Percentiles rank a stretch among this genome's conserved stretches.
Evolutionary conservation across 2,113 vertebrate species (phyloP).

Genomic region (Chaetodon auriga): DNA sequence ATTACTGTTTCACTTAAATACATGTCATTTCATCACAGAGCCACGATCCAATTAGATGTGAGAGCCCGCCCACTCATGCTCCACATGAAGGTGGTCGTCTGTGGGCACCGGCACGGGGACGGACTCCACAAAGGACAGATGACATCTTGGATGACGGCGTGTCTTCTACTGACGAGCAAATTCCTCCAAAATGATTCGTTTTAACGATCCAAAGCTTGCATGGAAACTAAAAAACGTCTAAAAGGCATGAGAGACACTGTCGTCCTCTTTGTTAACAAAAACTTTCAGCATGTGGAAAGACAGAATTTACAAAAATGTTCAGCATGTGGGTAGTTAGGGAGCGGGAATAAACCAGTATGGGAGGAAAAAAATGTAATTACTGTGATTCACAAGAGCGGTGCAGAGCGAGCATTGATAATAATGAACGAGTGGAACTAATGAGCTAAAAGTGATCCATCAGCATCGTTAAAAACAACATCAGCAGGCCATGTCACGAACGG

Average conservation of each 20-base stretch:
- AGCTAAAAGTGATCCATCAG: neutral
- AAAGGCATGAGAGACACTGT: neutral
- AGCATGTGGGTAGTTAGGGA: neutral
- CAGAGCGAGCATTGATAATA: neutral
- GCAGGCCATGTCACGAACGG: neutral
- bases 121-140: neutral
- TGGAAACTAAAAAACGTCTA: neutral
- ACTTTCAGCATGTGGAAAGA: neutral
- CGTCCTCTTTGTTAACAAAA: neutral
- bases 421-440: neutral
- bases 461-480: slow-evolving; percentile 14
- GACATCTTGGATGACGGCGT: neutral
- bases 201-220: neutral
- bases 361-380: neutral
- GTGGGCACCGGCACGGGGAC: too few relatives aligned
- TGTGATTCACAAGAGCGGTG: neutral
- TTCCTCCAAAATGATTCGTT: neutral
- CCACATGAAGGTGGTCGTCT: too few relatives aligned
- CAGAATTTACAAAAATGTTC: neutral
- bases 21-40: neutral
- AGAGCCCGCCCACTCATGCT: too few relatives aligned
- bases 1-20: neutral
- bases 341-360: neutral
- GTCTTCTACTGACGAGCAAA: neutral
- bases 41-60: neutral